Evolutionary conservation across 2,888 invertebrate species (phyloP).

Genomic region (Pristionchus arcanus): DNA sequence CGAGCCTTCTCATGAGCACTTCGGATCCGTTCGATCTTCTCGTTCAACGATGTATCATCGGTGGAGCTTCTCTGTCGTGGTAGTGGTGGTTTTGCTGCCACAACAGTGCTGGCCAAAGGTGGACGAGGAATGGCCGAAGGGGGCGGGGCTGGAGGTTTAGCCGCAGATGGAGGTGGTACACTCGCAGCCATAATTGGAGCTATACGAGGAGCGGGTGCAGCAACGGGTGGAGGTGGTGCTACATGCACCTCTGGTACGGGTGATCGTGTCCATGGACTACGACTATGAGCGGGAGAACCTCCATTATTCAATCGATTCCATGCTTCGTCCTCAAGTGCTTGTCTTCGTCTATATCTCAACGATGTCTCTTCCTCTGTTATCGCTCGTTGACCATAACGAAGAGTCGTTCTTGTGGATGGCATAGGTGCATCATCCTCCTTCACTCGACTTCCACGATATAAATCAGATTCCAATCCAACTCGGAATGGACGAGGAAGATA

Average conservation of each 20-base stretch:
- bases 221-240: neutral
- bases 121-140: neutral
- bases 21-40: constrained; percentile 75
- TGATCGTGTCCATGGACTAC: constrained; percentile 59
- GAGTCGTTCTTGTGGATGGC: neutral
- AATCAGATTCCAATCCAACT: constrained; percentile 71
- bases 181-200: constrained; percentile 1
- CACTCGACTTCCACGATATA: constrained; percentile 29
- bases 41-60: constrained; percentile 74
- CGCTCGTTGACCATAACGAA: constrained; percentile 21
- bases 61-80: constrained; percentile 69
- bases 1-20: constrained; percentile 68
- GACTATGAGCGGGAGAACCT: neutral
- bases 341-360: constrained; percentile 72
- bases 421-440: constrained; percentile 29
- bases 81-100: constrained; percentile 69
- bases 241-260: constrained; percentile 41
- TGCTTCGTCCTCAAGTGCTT: constrained; percentile 75
- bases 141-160: constrained; percentile 31
- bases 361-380: constrained; percentile 63
- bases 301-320: constrained; percentile 70
- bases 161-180: constrained; percentile 51
- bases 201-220: neutral
- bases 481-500: constrained; percentile 76
- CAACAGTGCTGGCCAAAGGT: constrained; percentile 24